These are phyloP conservation scores for Sarotherodon lohbergeri DNA, from an alignment of 2,113 vertebrate genomes.

Conservation along the genomic window DNA sequence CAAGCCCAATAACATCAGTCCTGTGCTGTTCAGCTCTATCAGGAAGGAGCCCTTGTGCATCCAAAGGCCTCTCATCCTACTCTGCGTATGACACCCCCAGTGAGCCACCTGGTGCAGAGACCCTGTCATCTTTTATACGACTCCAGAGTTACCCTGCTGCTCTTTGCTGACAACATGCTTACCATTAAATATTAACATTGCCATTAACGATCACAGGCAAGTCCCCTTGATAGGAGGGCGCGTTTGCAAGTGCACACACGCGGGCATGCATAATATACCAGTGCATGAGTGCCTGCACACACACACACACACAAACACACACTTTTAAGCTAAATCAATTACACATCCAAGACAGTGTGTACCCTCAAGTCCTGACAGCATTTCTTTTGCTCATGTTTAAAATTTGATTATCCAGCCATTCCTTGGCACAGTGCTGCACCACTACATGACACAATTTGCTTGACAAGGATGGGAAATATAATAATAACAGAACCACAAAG, in stretches of 20 bases:
- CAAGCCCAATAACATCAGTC: slow-evolving; percentile 23
- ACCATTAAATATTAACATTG: slow-evolving; percentile 65
- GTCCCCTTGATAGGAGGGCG: slow-evolving; percentile 32
- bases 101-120: slow-evolving; percentile 36
- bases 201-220: slow-evolving; percentile 65
- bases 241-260: neutral
- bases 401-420: slow-evolving; percentile 42
- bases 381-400: slow-evolving; percentile 47
- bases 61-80: slow-evolving; percentile 9
- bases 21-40: slow-evolving; percentile 23
- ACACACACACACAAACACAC: neutral
- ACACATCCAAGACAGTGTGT: slow-evolving; percentile 24
- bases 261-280: slow-evolving; percentile 22
- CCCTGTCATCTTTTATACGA: slow-evolving; percentile 42
- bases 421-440: neutral
- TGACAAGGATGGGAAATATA: neutral
- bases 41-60: neutral
- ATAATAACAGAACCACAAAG: slow-evolving; percentile 3
- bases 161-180: slow-evolving; percentile 52
- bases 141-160: slow-evolving; percentile 7
- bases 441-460: slow-evolving; percentile 17
- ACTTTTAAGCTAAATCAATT: slow-evolving; percentile 45
- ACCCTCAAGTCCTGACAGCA: slow-evolving; percentile 40
- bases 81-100: slow-evolving; percentile 8
- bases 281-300: neutral